Evolutionary conservation across 2,113 vertebrate species (phyloP).

Genomic region (Pollimyrus isidori): DNA sequence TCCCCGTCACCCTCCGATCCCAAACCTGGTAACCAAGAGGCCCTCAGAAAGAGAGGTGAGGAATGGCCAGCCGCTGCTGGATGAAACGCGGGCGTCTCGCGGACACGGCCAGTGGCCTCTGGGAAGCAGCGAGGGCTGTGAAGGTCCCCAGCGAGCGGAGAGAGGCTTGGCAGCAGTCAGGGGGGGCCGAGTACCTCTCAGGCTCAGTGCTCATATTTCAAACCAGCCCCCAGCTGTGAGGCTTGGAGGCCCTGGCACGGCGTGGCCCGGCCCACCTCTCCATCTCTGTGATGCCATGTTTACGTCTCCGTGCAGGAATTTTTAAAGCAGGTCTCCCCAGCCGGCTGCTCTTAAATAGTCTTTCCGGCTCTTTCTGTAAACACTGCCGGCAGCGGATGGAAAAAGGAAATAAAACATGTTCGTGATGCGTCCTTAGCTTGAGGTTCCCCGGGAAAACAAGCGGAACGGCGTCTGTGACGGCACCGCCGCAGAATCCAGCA

Average conservation of each 20-base stretch:
- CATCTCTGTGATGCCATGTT: neutral
- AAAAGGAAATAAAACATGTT: neutral
- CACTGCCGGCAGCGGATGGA: neutral
- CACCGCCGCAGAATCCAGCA: no score
- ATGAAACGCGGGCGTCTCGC: conserved; percentile 11
- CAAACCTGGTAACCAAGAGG: conserved; percentile 19
- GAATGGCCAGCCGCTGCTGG: neutral
- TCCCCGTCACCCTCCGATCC: neutral
- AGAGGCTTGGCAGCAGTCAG: neutral
- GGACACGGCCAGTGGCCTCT: conserved; percentile 23
- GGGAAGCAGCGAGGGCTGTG: conserved; percentile 24
- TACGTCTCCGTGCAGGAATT: neutral
- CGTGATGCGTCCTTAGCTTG: neutral
- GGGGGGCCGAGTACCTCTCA: neutral
- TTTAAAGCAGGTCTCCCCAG: neutral
- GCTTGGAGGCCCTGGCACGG: neutral
- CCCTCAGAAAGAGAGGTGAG: neutral
- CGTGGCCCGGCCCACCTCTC: neutral
- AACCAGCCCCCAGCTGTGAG: neutral
- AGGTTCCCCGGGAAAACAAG: neutral
- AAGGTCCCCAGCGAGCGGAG: neutral
- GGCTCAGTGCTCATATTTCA: neutral
- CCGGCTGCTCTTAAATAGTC: neutral
- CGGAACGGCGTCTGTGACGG: neutral
- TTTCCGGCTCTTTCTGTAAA: neutral